phyloP scores from a whole-genome alignment of 2,797 vertebrate species.

The Helarctos malayanus region DNA sequence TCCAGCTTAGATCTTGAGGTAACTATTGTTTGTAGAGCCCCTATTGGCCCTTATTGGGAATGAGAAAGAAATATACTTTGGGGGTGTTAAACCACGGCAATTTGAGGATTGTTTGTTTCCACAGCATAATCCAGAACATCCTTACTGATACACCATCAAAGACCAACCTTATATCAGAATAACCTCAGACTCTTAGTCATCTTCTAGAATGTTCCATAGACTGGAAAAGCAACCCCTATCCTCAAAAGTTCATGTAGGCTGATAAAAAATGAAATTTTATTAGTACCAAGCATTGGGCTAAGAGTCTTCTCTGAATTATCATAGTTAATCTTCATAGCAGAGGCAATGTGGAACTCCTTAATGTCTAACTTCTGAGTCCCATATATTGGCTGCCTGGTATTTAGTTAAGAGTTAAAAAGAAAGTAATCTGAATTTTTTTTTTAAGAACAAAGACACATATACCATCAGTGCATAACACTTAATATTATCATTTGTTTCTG shows the following conservation, averaged over 20 bases:
- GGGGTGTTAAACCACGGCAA: not conserved
- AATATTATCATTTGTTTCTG: not conserved
- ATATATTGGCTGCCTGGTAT: not conserved
- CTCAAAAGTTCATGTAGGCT: not conserved
- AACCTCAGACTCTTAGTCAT: not conserved
- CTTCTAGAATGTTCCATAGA: not conserved
- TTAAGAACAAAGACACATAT: slow-evolving; percentile 41
- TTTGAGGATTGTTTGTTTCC: not conserved
- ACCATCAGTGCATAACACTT: not conserved
- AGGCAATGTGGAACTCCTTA: not conserved
- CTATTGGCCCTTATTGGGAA: not conserved
- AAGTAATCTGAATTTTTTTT: slow-evolving; percentile 9
- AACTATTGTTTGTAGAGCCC: not conserved
- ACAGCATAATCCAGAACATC: not conserved
- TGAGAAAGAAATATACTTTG: not conserved
- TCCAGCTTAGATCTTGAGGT: not conserved
- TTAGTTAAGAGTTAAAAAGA: not conserved
- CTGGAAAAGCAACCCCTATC: not conserved
- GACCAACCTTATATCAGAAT: not conserved
- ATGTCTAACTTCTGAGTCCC: not conserved
- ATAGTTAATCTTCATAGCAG: not conserved
- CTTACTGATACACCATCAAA: not conserved
- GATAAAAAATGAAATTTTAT: not conserved
- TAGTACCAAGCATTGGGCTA: not conserved
- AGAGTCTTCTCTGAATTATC: slow-evolving; percentile 11